A percentile compares a stretch with the other conserved stretches of the same genome.
Evolutionary conservation across 2,888 invertebrate species (phyloP).

Genomic region (Caenorhabditis angaria): DNA sequence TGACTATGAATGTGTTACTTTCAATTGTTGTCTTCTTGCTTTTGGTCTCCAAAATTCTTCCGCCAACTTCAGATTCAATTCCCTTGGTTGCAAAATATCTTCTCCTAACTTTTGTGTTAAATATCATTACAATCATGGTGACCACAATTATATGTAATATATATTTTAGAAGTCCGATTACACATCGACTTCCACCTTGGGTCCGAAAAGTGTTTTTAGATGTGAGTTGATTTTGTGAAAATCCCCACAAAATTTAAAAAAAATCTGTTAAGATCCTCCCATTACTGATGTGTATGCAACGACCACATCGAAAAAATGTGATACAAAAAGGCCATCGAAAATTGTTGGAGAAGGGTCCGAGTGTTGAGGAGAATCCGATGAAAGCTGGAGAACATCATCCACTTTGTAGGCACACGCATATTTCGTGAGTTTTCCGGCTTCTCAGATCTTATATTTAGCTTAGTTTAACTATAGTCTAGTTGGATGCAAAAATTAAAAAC

Average conservation of each 20-base stretch:
- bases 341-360: slow-evolving; percentile 31
- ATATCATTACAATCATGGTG: slow-evolving; percentile 97
- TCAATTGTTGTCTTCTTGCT: slow-evolving; percentile 98
- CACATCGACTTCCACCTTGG: slow-evolving; percentile 96
- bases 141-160: slow-evolving; percentile 99
- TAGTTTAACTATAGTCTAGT: too few relatives aligned
- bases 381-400: slow-evolving; percentile 51
- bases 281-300: slow-evolving; percentile 89
- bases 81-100: slow-evolving; percentile 91
- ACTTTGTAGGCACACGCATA: slow-evolving; percentile 38
- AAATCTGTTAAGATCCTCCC: slow-evolving; percentile 80
- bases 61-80: slow-evolving; percentile 95
- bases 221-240: slow-evolving; percentile 48
- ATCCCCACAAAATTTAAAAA: background rate
- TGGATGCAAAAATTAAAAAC: background rate
- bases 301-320: slow-evolving; percentile 77
- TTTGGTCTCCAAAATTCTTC: slow-evolving; percentile 97
- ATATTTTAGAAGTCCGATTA: slow-evolving; percentile 96
- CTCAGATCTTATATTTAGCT: background rate
- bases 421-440: slow-evolving; percentile 11
- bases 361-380: slow-evolving; percentile 41
- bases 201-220: slow-evolving; percentile 93
- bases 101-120: slow-evolving; percentile 99
- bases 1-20: slow-evolving; percentile 91
- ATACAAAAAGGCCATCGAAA: slow-evolving; percentile 42